phyloP scores from a whole-genome alignment of 2,797 vertebrate species.

The Cynopterus sphinx region DNA sequence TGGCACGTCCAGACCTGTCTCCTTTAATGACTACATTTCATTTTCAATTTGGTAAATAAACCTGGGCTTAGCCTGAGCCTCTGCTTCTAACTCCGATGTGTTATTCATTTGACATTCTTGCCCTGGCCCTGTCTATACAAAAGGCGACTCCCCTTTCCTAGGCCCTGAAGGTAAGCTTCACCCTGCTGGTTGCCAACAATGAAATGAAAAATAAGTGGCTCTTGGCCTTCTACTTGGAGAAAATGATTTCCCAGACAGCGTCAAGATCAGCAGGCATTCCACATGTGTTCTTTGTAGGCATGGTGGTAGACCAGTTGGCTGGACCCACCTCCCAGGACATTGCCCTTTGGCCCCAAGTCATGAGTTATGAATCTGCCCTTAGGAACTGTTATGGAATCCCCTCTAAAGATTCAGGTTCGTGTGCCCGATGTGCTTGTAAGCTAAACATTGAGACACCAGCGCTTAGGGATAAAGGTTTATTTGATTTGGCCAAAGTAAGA shows the following conservation, averaged over 20 bases:
- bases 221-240: not conserved
- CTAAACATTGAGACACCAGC: no score
- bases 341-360: not conserved
- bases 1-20: not conserved
- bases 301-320: not conserved
- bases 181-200: not conserved
- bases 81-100: not conserved
- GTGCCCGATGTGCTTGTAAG: no score
- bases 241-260: not conserved
- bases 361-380: not conserved
- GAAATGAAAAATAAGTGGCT: not conserved
- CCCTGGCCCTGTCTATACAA: not conserved
- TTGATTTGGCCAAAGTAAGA: no score
- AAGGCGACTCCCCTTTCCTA: not conserved
- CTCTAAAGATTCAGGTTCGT: no score
- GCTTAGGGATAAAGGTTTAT: no score
- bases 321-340: not conserved
- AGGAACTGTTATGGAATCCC: not conserved
- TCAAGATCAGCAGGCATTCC: not conserved
- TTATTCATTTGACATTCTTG: not conserved
- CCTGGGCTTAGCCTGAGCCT: not conserved
- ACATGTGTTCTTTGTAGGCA: no score
- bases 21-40: not conserved
- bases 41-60: conserved; percentile 42
- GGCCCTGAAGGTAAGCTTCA: not conserved